Conservation (phyloP, 2,797 vertebrate species). For the Heterohyrax brucei region DNA sequence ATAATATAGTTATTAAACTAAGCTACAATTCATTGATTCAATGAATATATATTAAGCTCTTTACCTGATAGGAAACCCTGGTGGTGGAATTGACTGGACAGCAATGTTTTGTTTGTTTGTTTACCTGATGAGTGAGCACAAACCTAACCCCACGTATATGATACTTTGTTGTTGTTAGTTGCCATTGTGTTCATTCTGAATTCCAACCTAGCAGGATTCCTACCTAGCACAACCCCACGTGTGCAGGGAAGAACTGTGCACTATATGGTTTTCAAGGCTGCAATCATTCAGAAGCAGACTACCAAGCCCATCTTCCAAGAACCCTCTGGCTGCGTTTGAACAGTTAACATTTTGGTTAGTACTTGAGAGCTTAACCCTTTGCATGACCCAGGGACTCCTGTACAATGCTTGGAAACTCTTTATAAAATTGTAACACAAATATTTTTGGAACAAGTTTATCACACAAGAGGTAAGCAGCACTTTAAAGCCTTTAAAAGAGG, state of each 20-base stretch:
- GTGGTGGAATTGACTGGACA: no score
- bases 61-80: no score
- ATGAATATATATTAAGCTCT: conserved; percentile 19
- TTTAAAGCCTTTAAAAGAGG: neutral
- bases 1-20: conserved; percentile 28
- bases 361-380: neutral
- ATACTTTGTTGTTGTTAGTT: neutral
- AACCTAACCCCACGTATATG: neutral
- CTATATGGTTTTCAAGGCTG: neutral
- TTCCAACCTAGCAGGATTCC: neutral
- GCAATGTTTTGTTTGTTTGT: neutral
- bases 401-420: neutral
- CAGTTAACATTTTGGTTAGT: neutral
- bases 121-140: neutral
- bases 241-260: neutral
- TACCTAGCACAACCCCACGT: neutral
- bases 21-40: neutral
- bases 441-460: neutral
- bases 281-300: neutral
- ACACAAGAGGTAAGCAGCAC: neutral
- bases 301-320: neutral
- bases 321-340: neutral
- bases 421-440: conserved; percentile 10
- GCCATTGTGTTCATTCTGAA: neutral
- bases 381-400: neutral